phyloP scores from a whole-genome alignment of 2,888 invertebrate species.

The Anticlea derivata region DNA sequence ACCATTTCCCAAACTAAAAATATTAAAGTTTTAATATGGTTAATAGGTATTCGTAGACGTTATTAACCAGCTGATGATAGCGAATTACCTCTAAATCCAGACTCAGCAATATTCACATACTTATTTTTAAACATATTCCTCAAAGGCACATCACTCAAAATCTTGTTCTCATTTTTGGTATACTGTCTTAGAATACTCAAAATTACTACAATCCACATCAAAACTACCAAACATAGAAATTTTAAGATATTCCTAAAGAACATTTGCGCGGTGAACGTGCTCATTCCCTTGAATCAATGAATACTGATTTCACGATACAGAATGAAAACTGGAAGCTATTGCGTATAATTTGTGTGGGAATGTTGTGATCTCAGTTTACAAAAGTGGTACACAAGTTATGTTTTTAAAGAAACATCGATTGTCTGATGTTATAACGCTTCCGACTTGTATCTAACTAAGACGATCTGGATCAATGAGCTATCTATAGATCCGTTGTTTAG shows the following conservation, averaged over 20 bases:
- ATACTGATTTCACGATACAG: not conserved
- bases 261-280: conserved; percentile 2
- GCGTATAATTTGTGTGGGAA: conserved; percentile 2
- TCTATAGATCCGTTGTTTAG: no score
- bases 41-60: no score
- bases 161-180: conserved; percentile 26
- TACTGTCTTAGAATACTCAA: conserved; percentile 48
- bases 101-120: conserved; percentile 3
- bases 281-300: conserved; percentile 4
- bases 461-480: no score
- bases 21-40: no score
- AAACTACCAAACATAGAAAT: conserved; percentile 38
- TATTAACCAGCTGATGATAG: no score
- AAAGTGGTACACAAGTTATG: no score
- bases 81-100: conserved; percentile 46
- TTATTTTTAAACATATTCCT: not conserved
- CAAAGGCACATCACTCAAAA: conserved; percentile 18
- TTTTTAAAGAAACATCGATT: no score
- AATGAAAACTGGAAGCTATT: not conserved
- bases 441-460: no score
- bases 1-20: conserved; percentile 53
- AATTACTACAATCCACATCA: conserved; percentile 53
- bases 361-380: not conserved
- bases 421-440: no score
- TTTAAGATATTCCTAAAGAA: conserved; percentile 38